Conservation (phyloP, 2,113 vertebrate species). For the Phasianus colchicus region DNA sequence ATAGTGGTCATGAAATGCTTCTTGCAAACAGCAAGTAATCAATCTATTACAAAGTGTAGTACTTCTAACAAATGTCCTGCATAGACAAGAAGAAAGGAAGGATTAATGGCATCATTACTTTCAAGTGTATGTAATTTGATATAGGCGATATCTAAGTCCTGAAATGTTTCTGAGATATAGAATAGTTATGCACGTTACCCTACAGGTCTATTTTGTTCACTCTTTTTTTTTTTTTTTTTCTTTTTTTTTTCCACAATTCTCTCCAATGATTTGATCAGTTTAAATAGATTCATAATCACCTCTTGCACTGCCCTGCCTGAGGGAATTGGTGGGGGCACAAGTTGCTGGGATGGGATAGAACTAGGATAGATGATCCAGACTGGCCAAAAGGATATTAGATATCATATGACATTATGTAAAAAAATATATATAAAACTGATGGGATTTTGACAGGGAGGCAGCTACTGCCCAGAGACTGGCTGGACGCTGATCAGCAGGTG, state of each 20-base stretch:
- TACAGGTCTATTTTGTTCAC: neutral
- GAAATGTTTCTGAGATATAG: neutral
- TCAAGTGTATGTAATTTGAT: neutral
- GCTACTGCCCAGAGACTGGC: no score
- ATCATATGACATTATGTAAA: neutral
- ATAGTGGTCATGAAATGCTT: neutral
- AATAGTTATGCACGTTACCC: neutral
- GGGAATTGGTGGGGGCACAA: neutral
- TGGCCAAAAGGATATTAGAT: neutral
- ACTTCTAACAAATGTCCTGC: neutral
- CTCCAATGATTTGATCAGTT: neutral
- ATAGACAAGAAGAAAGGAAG: neutral
- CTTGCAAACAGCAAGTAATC: neutral
- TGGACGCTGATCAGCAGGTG: neutral
- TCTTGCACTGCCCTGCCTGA: neutral
- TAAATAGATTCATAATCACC: neutral
- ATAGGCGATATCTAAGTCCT: neutral
- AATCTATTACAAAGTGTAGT: neutral
- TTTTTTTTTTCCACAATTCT: neutral
- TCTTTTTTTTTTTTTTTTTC: neutral
- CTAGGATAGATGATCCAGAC: no score
- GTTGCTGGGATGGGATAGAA: neutral
- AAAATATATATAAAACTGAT: no score
- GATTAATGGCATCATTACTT: constrained; percentile 1
- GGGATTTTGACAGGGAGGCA: no score